Evolutionary conservation across 2,888 invertebrate genomes (phyloP), one percentile per base, ranked within the genome.

Genomic region (Dolomedes plantarius): DNA sequence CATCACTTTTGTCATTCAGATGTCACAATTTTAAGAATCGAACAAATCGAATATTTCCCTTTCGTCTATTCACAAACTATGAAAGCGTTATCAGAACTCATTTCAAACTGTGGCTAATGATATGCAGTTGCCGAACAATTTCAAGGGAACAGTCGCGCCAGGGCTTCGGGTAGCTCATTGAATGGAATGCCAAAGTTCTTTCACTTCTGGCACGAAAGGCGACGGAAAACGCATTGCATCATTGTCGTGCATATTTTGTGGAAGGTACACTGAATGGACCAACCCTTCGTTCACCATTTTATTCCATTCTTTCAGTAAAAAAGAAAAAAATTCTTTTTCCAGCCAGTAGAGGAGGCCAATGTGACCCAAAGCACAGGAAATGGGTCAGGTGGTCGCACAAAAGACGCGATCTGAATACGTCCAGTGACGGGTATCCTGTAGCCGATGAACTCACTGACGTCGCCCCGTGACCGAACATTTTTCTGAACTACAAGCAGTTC

Each of bases 301-400:
- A 56, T 56, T 56, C 23, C 3, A 23, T 23, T 23, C 23, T 56
- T 56, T 56, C 11, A 3, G 11, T 5, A 23, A 23, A n/a, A n/a
- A n/a, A n/a, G n/a, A n/a, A n/a, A n/a, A 23, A 16, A 23, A 23
- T 56, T 19, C 23, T 56, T 56, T 56, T 56, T 56, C 5, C 56
- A 56, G 56, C 56, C 23, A 56, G 56, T 56, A 56, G 41, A 29
- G 36, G 67, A 32, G 67, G 36, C 31, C 31, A 67, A 67, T 32
- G 67, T 76, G 69, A 77, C 69, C 64, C 31, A 41, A 13, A 72
- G 39, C 65, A 56, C 81, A 74, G 81, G 81, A 81, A 81, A 74
- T 81, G 73, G 81, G 81, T 81, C 74, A 81, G 74, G 50, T 39
- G 50, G 65, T 19, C 11, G 29, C 68, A 74, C 56, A 62, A 74